Evolutionary conservation across 1,140 invertebrate genomes (phyloP).

Genomic region (Psilanteris sp.): DNA sequence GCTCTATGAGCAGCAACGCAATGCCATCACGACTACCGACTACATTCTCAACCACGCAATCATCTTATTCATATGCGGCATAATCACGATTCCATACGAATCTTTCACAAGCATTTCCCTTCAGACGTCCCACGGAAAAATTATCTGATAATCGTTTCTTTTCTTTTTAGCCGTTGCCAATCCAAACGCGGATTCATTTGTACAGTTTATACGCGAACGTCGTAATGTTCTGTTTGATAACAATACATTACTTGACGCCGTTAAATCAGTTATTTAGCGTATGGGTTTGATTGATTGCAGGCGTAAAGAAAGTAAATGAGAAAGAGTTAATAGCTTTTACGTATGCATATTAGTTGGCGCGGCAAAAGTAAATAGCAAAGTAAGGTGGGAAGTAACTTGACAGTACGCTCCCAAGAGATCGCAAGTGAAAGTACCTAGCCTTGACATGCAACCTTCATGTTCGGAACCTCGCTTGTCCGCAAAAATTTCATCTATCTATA

Average conservation of each 20-base stretch:
- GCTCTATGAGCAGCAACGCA: constrained; percentile 49
- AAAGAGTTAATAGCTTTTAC: constrained; percentile 14
- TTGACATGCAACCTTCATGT: constrained; percentile 79
- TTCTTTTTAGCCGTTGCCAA: constrained; percentile 14
- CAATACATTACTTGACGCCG: no score
- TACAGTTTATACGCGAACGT: no score
- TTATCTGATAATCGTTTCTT: constrained; percentile 45
- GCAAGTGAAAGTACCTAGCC: constrained; percentile 76
- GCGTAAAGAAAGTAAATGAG: constrained; percentile 39
- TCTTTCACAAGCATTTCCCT: constrained; percentile 57
- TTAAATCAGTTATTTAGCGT: no score
- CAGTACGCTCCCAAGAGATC: constrained; percentile 74
- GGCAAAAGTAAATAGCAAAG: constrained; percentile 68
- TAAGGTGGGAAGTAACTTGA: constrained; percentile 76
- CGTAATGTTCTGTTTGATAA: no score
- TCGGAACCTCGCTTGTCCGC: constrained; percentile 19
- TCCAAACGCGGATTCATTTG: constrained; percentile 17
- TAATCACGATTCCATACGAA: constrained; percentile 56
- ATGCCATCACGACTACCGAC: constrained; percentile 59
- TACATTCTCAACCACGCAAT: constrained; percentile 61
- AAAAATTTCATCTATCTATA: constrained; percentile 55
- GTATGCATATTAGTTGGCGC: constrained; percentile 23
- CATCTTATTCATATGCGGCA: constrained; percentile 55
- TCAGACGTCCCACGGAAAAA: constrained; percentile 36
- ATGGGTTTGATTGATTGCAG: constrained; percentile 28